A percentile compares a stretch with the other conserved stretches of the same genome.
Conservation (phyloP, 2,113 vertebrate species). For the Euleptes europaea region DNA sequence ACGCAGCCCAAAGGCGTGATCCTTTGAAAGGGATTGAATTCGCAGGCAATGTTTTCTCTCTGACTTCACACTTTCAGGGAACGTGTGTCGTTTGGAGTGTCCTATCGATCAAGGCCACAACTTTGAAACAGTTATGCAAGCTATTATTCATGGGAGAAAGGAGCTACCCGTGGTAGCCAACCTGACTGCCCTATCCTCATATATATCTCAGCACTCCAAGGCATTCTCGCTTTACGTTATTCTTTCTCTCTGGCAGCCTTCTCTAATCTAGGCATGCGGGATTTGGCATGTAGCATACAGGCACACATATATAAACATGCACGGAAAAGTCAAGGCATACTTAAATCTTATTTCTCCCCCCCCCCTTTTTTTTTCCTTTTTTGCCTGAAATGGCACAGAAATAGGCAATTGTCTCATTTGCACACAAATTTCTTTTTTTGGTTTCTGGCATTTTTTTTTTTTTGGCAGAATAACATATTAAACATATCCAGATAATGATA, state of each 20-base stretch:
- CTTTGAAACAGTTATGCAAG: not conserved
- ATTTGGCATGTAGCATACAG: too few species aligned
- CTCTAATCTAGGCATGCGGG: constrained; percentile 19
- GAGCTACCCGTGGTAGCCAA: accelerated
- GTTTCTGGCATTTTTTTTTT: constrained; percentile 41
- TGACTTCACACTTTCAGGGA: constrained; percentile 10
- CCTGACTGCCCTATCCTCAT: not conserved
- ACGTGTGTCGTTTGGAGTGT: not conserved
- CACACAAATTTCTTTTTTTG: constrained; percentile 42
- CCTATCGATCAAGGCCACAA: not conserved
- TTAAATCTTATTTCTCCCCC: constrained; percentile 39
- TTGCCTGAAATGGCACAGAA: not conserved
- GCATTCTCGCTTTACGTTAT: constrained; percentile 6
- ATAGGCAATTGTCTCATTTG: constrained; percentile 39
- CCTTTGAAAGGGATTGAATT: constrained; percentile 9
- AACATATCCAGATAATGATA: constrained; percentile 72
- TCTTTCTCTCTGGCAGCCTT: constrained; percentile 14
- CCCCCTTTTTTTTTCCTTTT: not conserved
- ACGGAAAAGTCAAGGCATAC: not conserved
- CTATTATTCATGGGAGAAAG: not conserved
- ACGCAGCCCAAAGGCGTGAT: not conserved
- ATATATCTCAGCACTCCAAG: constrained; percentile 14
- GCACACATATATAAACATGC: not conserved
- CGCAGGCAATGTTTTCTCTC: not conserved
- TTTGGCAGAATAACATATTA: constrained; percentile 66